These are phyloP conservation scores for Girardinichthys multiradiatus DNA, from an alignment of 2,113 vertebrate genomes.

Conservation along the genomic window DNA sequence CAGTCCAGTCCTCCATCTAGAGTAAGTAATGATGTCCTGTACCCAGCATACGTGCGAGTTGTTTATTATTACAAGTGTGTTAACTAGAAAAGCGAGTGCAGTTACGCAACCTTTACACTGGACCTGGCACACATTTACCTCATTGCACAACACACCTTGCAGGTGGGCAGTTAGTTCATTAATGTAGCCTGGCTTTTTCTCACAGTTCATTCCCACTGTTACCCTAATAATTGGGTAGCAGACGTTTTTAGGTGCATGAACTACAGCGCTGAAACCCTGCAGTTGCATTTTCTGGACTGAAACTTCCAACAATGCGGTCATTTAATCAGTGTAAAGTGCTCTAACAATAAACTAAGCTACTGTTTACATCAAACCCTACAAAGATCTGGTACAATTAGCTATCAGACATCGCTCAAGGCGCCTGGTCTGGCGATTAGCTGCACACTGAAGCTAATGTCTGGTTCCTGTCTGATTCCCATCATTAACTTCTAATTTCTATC, in stretches of 20 bases:
- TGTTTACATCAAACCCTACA: slow-evolving; percentile 63
- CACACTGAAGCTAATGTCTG: slow-evolving; percentile 68
- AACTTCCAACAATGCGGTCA: slow-evolving; percentile 38
- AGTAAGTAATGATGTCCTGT: slow-evolving; percentile 62
- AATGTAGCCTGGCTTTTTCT: slow-evolving; percentile 60
- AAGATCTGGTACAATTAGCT: slow-evolving; percentile 69
- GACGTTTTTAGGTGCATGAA: slow-evolving; percentile 71
- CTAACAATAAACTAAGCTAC: slow-evolving; percentile 52
- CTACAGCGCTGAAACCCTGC: slow-evolving; percentile 4
- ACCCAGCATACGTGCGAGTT: slow-evolving; percentile 42
- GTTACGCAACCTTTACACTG: slow-evolving; percentile 31
- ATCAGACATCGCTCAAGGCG: slow-evolving; percentile 74
- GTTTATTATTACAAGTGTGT: slow-evolving; percentile 67
- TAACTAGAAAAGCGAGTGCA: slow-evolving; percentile 28
- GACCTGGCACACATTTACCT: slow-evolving; percentile 67
- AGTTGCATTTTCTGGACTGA: slow-evolving; percentile 18
- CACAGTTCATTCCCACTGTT: slow-evolving; percentile 77
- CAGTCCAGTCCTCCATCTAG: slow-evolving; percentile 42
- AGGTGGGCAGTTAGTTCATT: slow-evolving; percentile 66
- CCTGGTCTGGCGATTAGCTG: slow-evolving; percentile 72
- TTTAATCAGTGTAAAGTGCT: slow-evolving; percentile 53
- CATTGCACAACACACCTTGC: slow-evolving; percentile 60
- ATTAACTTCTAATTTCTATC: slow-evolving; percentile 78
- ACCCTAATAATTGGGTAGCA: slow-evolving; percentile 63
- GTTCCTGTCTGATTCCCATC: slow-evolving; percentile 79